Evolutionary conservation across 2,113 vertebrate genomes (phyloP).

Genomic region (Lasiurus borealis): DNA sequence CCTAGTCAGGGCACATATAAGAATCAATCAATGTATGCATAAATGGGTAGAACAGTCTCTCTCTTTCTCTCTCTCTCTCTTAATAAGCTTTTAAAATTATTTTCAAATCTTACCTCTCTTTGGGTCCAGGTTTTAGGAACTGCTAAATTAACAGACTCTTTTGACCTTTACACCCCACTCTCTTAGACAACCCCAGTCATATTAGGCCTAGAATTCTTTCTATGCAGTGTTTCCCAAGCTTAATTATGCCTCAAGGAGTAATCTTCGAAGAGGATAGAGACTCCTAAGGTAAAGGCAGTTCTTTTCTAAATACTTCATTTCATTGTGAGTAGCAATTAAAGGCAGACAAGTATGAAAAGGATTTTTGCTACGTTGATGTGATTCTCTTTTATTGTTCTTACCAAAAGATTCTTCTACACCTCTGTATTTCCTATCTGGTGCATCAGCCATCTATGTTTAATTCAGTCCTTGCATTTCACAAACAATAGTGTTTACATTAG

Average conservation of each 20-base stretch:
- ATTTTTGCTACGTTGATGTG: neutral
- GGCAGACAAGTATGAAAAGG: neutral
- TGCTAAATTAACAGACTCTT: neutral
- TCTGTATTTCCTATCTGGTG: neutral
- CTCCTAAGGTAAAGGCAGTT: neutral
- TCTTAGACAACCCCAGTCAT: neutral
- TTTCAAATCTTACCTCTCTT: neutral
- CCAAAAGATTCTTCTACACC: neutral
- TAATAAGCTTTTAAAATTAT: neutral
- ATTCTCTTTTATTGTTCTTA: neutral
- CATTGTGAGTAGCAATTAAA: constrained; percentile 12
- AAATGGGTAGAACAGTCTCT: neutral
- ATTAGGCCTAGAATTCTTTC: constrained; percentile 5
- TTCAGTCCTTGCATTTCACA: constrained; percentile 31
- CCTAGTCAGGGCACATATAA: neutral
- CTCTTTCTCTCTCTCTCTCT: neutral
- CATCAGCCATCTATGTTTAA: constrained; percentile 10
- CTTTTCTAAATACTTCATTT: neutral
- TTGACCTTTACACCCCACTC: neutral
- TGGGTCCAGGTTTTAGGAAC: constrained; percentile 11
- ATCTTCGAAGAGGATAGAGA: neutral
- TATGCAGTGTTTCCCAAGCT: neutral
- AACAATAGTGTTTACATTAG: neutral
- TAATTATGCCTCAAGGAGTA: neutral
- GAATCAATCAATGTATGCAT: neutral